Percentiles rank a stretch among this genome's conserved stretches.
Conservation (phyloP, 2,113 vertebrate genomes). For the Paedocypris sp. region DNA sequence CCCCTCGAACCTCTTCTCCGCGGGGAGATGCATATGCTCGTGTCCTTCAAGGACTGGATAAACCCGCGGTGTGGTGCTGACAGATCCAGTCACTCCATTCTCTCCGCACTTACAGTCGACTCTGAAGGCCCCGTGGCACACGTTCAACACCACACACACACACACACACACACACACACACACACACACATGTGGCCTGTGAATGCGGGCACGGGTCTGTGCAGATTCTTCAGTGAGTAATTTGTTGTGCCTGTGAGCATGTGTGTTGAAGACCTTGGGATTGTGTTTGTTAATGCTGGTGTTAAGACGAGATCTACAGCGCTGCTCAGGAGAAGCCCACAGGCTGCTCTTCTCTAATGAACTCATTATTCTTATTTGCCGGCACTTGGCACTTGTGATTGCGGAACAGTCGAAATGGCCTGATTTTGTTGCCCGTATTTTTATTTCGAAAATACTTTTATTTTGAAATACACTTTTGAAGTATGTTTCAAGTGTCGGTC, state of each 20-base stretch:
- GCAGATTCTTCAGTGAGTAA: neutral
- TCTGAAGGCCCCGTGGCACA: conserved; percentile 27
- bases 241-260: conserved; percentile 12
- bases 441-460: too few species aligned
- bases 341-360: conserved; percentile 54
- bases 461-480: too few species aligned
- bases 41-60: conserved; percentile 18
- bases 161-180: conserved; percentile 7
- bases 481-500: too few species aligned
- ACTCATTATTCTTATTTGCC: conserved; percentile 55
- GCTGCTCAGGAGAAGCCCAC: conserved; percentile 39
- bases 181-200: conserved; percentile 1
- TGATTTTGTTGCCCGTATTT: neutral
- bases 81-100: conserved; percentile 7
- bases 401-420: conserved; percentile 1
- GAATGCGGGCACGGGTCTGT: neutral
- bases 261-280: conserved; percentile 16
- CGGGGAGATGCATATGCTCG: conserved; percentile 6
- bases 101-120: conserved; percentile 14
- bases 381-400: neutral
- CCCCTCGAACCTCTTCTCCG: neutral
- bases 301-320: conserved; percentile 27
- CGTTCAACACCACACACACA: conserved; percentile 12
- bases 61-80: conserved; percentile 2
- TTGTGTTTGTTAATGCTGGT: conserved; percentile 31